These are phyloP conservation scores for Conus canariensis DNA, from an alignment of 2,888 invertebrate genomes.

Conservation along the genomic window DNA sequence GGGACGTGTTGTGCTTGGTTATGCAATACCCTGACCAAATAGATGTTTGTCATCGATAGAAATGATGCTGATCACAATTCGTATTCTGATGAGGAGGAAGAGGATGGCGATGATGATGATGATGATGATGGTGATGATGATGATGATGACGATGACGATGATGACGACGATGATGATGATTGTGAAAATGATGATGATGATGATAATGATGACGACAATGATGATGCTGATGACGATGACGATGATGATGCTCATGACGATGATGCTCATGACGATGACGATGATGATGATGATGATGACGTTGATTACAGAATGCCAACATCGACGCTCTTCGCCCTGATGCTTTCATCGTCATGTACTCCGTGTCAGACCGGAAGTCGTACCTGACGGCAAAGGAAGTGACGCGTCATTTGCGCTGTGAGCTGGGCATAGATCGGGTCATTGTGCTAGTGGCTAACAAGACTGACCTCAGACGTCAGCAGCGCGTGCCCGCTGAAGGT, in stretches of 20 bases:
- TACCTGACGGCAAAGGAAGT: constrained; percentile 91
- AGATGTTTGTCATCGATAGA: too few species aligned
- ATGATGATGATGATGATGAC: background rate
- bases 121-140: too few species aligned
- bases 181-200: background rate
- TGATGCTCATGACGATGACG: background rate
- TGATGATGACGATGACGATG: background rate
- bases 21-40: too few species aligned
- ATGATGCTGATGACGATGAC: background rate
- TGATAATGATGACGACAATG: too few species aligned
- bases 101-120: too few species aligned
- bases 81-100: too few species aligned
- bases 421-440: constrained; percentile 89
- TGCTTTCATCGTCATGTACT: constrained; percentile 95
- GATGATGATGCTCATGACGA: background rate
- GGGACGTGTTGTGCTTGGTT: too few species aligned
- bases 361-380: constrained; percentile 90
- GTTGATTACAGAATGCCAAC: constrained; percentile 46
- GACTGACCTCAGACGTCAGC: constrained; percentile 92
- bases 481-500: constrained; percentile 92
- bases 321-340: constrained; percentile 83
- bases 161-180: background rate
- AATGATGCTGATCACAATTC: too few species aligned
- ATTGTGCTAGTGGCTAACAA: constrained; percentile 96
- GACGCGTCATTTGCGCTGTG: constrained; percentile 90